Percentiles rank a stretch among this genome's conserved stretches.
phyloP scores from a whole-genome alignment of 2,797 vertebrate species.

The Falco novaeseelandiae region DNA sequence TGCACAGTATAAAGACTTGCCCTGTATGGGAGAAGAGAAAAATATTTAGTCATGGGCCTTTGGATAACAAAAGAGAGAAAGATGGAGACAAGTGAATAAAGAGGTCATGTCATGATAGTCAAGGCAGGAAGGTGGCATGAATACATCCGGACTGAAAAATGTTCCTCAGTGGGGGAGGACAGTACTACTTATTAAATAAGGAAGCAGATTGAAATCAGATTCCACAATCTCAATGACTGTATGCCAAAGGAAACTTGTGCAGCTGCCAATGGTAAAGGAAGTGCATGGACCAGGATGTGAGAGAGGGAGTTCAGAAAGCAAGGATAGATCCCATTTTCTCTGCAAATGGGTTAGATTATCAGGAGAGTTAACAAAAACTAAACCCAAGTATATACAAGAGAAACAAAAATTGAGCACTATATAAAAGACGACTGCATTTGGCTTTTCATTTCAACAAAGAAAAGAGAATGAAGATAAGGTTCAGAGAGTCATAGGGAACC shows the following conservation, averaged over 20 bases:
- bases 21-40: background rate
- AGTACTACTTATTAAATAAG: slow-evolving; percentile 29
- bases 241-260: background rate
- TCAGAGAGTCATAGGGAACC: background rate
- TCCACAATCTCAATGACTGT: background rate
- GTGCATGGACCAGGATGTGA: background rate
- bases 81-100: background rate
- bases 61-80: background rate
- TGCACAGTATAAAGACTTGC: background rate
- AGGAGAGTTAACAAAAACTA: background rate
- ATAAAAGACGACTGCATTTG: background rate
- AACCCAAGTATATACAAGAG: background rate
- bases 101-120: background rate
- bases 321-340: background rate
- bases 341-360: background rate
- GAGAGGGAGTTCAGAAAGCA: background rate
- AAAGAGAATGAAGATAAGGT: background rate
- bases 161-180: background rate
- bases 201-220: slow-evolving; percentile 36
- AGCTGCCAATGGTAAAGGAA: background rate
- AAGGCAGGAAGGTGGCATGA: background rate
- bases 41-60: background rate
- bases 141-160: slow-evolving; percentile 12
- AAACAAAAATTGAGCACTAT: background rate
- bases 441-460: background rate